A percentile compares a stretch with the other conserved stretches of the same genome.
These are phyloP conservation scores for Cephalopterus ornatus DNA, from an alignment of 2,113 vertebrate genomes.

Conservation along the genomic window DNA sequence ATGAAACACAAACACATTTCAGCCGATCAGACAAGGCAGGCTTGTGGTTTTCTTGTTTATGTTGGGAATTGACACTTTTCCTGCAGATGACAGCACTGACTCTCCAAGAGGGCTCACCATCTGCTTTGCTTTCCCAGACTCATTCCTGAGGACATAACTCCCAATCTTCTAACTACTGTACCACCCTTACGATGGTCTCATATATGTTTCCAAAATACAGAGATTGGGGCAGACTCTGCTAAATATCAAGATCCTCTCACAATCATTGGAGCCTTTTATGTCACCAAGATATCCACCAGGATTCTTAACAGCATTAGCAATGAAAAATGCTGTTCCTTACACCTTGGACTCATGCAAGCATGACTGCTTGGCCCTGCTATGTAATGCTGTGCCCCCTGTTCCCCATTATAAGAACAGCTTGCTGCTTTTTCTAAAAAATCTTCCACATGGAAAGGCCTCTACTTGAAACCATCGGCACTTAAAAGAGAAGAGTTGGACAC, in stretches of 20 bases:
- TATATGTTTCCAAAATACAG: neutral
- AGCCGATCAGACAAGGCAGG: neutral
- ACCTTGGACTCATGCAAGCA: neutral
- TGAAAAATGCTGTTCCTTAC: neutral
- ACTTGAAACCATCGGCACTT: neutral
- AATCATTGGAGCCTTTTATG: neutral
- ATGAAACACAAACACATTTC: neutral
- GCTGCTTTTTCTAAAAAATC: neutral
- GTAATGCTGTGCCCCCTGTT: neutral
- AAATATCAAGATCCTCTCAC: neutral
- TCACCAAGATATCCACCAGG: neutral
- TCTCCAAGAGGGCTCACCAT: neutral
- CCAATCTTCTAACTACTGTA: neutral
- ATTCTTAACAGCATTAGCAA: neutral
- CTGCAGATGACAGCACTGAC: neutral
- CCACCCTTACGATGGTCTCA: neutral
- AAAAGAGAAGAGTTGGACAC: neutral
- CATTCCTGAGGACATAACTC: neutral
- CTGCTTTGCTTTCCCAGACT: neutral
- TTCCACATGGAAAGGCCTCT: neutral
- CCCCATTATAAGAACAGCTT: slow-evolving; percentile 8
- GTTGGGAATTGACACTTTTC: neutral
- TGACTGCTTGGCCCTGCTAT: neutral
- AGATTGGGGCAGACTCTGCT: neutral
- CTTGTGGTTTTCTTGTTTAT: neutral